Conservation (phyloP, 2,797 vertebrate genomes). For the Passerculus sandwichensis region DNA sequence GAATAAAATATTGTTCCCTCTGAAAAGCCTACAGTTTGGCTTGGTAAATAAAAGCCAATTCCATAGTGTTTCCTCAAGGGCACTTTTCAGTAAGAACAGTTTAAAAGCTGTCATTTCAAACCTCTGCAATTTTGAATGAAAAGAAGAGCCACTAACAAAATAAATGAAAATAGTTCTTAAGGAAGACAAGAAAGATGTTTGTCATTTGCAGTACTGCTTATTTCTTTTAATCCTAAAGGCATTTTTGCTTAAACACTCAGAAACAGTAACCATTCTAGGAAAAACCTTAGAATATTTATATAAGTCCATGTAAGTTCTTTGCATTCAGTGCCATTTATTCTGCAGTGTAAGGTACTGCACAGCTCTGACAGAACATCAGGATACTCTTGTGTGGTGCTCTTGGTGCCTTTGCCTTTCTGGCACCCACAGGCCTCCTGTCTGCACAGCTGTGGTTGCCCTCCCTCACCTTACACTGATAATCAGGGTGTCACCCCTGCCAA, state of each 20-base stretch:
- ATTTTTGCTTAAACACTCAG: background rate
- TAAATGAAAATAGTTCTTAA: background rate
- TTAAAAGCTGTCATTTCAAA: conserved; percentile 34
- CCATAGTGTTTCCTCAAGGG: background rate
- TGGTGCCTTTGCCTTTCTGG: accelerated
- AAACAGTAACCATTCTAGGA: background rate
- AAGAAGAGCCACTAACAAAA: background rate
- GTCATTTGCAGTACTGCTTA: background rate
- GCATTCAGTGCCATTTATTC: background rate
- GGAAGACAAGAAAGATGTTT: background rate
- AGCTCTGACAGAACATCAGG: background rate
- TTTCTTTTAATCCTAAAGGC: background rate
- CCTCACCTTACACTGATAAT: background rate
- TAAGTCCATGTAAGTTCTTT: background rate
- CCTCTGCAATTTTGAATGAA: conserved; percentile 32
- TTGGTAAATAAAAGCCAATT: conserved; percentile 5
- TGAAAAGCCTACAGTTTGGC: background rate
- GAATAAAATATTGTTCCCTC: background rate
- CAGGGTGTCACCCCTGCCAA: background rate
- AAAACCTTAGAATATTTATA: background rate
- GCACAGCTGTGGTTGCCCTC: background rate
- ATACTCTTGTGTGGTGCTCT: background rate
- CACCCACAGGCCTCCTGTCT: background rate
- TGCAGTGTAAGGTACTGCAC: background rate
- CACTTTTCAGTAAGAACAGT: background rate